Conservation (phyloP, 2,113 vertebrate genomes). For the Tretioscincus oriximinensis region DNA sequence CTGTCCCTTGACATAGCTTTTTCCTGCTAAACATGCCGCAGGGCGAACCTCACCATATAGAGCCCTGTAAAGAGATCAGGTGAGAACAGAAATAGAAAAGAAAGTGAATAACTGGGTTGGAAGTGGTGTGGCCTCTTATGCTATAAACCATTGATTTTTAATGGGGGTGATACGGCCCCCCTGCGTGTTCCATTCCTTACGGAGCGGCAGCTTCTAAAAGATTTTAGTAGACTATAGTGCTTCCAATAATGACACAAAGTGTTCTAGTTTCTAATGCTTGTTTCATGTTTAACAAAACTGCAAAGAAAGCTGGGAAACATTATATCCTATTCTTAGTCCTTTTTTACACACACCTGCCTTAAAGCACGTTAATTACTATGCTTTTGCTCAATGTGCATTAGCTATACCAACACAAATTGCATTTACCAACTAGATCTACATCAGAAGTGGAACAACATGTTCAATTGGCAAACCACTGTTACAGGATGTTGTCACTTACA, state of each 20-base stretch:
- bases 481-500: too few relatives aligned
- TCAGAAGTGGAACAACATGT: too few relatives aligned
- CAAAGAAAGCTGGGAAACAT: neutral
- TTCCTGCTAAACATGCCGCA: conserved; percentile 61
- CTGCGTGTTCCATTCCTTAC: too few relatives aligned
- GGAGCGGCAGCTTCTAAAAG: too few relatives aligned
- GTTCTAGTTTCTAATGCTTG: neutral
- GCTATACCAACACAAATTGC: too few relatives aligned
- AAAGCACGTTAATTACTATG: too few relatives aligned
- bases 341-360: too few relatives aligned
- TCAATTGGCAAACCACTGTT: too few relatives aligned
- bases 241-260: neutral
- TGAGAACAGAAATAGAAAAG: neutral
- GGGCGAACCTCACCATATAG: conserved; percentile 65
- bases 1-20: conserved; percentile 82
- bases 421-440: too few relatives aligned
- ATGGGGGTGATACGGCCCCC: too few relatives aligned
- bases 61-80: conserved; percentile 60
- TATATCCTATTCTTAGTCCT: neutral
- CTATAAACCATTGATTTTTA: too few relatives aligned
- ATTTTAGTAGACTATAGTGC: neutral
- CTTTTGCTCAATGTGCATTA: too few relatives aligned
- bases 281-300: neutral
- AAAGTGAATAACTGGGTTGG: neutral
- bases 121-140: neutral